phyloP scores from a whole-genome alignment of 2,113 vertebrate genomes.

The Ameiurus melas region DNA sequence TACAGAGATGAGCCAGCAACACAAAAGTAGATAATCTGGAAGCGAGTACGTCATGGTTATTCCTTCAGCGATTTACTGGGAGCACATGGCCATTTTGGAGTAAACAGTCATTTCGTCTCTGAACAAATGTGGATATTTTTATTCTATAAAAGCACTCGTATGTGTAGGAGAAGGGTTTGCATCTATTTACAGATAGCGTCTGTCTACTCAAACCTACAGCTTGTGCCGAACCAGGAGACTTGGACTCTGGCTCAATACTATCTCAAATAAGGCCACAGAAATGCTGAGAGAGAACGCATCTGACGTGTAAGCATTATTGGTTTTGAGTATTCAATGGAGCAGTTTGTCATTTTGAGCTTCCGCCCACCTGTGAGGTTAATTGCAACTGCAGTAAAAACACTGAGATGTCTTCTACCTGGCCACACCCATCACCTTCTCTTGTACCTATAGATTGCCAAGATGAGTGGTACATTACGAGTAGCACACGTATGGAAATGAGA shows the following conservation, averaged over 20 bases:
- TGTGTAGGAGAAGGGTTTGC: background rate
- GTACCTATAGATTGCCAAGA: background rate
- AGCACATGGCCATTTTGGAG: background rate
- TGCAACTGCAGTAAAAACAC: background rate
- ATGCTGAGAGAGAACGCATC: no score
- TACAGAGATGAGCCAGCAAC: slow-evolving; percentile 33
- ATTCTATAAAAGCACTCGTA: background rate
- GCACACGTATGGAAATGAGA: background rate
- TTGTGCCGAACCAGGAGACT: background rate
- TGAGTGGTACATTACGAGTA: background rate
- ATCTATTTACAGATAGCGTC: background rate
- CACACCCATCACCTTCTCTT: background rate
- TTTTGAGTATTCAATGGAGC: background rate
- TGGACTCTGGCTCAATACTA: background rate
- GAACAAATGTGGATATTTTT: background rate
- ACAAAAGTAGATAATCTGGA: slow-evolving; percentile 22
- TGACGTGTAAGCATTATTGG: background rate
- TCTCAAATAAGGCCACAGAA: background rate
- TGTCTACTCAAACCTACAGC: background rate
- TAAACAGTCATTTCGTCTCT: background rate
- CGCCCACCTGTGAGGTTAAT: background rate
- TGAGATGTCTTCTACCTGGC: background rate
- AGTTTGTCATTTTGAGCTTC: background rate
- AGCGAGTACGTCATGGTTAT: slow-evolving; percentile 13
- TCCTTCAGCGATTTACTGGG: background rate